Conservation (phyloP, 2,113 vertebrate genomes). For the Prunella fulvescens region DNA sequence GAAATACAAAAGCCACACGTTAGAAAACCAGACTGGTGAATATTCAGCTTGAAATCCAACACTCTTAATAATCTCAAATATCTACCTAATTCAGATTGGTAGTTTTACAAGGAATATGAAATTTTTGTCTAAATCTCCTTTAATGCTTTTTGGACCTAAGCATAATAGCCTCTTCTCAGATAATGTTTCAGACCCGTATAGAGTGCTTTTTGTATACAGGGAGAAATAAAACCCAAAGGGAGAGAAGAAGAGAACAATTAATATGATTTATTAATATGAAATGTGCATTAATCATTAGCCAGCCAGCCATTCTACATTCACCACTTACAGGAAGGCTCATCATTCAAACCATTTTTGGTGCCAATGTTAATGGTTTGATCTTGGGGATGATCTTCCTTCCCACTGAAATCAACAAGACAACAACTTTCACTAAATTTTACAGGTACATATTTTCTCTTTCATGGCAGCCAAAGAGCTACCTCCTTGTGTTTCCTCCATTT, state of each 20-base stretch:
- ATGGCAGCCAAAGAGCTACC: not conserved
- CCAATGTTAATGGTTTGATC: conserved; percentile 7
- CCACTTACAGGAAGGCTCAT: conserved; percentile 39
- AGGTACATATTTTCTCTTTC: not conserved
- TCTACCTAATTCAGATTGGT: not conserved
- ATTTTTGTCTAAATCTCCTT: not conserved
- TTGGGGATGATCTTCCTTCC: not conserved
- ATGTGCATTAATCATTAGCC: conserved; percentile 55
- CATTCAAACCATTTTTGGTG: conserved; percentile 33
- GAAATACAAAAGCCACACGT: rapidly evolving
- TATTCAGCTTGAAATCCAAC: not conserved
- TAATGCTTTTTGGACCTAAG: not conserved
- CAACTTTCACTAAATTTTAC: not conserved
- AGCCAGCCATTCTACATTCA: conserved; percentile 18
- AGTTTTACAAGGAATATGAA: not conserved
- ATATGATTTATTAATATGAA: conserved; percentile 57
- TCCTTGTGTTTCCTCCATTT: not conserved
- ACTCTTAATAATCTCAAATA: not conserved
- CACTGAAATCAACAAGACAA: not conserved
- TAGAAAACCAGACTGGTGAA: not conserved
- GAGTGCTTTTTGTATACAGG: not conserved
- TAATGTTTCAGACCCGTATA: not conserved
- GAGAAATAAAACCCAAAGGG: not conserved
- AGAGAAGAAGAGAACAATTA: conserved; percentile 32
- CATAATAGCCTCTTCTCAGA: not conserved